Conservation (phyloP, 2,113 vertebrate genomes). For the Thunnus maccoyii region DNA sequence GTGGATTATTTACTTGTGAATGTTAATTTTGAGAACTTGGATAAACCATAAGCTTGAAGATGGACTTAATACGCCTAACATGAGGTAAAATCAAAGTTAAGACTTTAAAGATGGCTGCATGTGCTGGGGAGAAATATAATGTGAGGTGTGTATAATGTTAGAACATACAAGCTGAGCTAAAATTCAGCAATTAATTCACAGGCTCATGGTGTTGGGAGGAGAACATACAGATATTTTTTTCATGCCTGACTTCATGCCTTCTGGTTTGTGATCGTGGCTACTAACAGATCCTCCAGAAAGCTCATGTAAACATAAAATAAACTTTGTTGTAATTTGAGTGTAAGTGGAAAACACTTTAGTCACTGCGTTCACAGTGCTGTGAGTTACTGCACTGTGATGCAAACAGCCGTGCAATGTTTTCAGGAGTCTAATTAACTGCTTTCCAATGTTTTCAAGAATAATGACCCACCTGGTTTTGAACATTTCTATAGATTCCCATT, state of each 20-base stretch:
- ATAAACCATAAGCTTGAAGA: background rate
- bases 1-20: too few species aligned
- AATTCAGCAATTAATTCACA: background rate
- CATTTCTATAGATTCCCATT: background rate
- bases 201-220: slow-evolving; percentile 13
- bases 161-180: background rate
- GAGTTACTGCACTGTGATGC: background rate
- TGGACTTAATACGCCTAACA: background rate
- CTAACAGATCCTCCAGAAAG: slow-evolving; percentile 53
- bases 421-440: background rate
- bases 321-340: slow-evolving; percentile 39
- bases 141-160: background rate
- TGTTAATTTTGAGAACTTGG: too few species aligned
- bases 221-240: slow-evolving; percentile 50
- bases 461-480: slow-evolving; percentile 20
- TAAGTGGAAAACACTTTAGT: slow-evolving; percentile 19
- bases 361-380: background rate
- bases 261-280: slow-evolving; percentile 34
- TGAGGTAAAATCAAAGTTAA: background rate
- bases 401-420: slow-evolving; percentile 6
- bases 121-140: background rate
- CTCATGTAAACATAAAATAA: slow-evolving; percentile 50
- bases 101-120: background rate
- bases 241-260: slow-evolving; percentile 38
- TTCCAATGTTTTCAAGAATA: slow-evolving; percentile 18